phyloP scores from a whole-genome alignment of 2,888 invertebrate genomes.

The Nemapogon koenigi region DNA sequence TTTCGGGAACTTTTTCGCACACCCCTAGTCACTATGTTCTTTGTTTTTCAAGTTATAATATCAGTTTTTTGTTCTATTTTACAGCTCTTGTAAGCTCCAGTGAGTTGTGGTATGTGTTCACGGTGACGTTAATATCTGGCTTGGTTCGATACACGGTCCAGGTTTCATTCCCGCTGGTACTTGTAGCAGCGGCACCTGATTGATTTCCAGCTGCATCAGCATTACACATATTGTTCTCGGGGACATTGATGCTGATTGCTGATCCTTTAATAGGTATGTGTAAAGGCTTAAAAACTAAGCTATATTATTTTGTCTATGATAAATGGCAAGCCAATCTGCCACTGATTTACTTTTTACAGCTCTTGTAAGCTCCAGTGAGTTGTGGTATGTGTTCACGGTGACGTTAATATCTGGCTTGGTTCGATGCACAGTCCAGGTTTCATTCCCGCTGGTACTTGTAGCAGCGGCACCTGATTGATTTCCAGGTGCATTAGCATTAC shows the following conservation, averaged over 20 bases:
- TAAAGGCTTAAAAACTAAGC: too few species aligned
- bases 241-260: conserved; percentile 69
- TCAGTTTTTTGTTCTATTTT: conserved; percentile 19
- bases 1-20: too few species aligned
- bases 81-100: conserved; percentile 42
- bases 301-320: too few species aligned
- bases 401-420: conserved; percentile 71
- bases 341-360: conserved; percentile 27
- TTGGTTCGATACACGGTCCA: conserved; percentile 74
- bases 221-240: conserved; percentile 74
- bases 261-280: conserved; percentile 72
- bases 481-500: conserved; percentile 75
- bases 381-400: conserved; percentile 62
- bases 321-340: too few species aligned
- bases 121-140: conserved; percentile 68
- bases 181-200: conserved; percentile 71
- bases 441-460: conserved; percentile 72
- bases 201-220: conserved; percentile 77
- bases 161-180: conserved; percentile 72
- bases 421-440: conserved; percentile 73
- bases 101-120: conserved; percentile 57
- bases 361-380: conserved; percentile 36
- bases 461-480: conserved; percentile 73
- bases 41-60: too few species aligned
- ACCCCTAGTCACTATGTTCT: too few species aligned